Evolutionary conservation across 2,888 invertebrate species (phyloP), one percentile per base, ranked within the genome.

Genomic region (Nomada fabriciana): DNA sequence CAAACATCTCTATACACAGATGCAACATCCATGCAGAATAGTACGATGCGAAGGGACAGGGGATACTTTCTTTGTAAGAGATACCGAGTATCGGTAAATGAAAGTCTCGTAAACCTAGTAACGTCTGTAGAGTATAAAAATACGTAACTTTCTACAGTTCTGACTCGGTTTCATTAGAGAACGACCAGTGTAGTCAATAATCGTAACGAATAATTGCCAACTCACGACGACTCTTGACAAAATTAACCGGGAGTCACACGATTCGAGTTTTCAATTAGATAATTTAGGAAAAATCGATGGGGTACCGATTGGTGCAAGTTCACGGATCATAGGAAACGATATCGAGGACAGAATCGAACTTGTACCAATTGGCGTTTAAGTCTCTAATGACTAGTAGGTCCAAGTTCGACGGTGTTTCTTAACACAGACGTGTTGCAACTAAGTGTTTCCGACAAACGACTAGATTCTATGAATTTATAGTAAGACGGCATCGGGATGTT

Each of bases 1-100:
- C 43, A 67, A 80, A 79, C 71, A 59, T 36, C 61, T 47, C 20
- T 75, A 47, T 67, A 47, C 77, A 57, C 72, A 64, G 71, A 64
- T 74, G 76, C 89, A 80, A 61, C 74, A 74, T 83, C 69, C 65
- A 36, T 59, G 36, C 47, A 47, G 13, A 47, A 15, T 36, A 47
- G 47, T 47, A 47, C 47, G 47, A 47, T 15, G 13, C 47, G 47
- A 11, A 15, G 20, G 23, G 59, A 11, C 25, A 20, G 36, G 18
- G 55, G 18, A 59, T 20, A 13, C 29, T 59, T 63, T 23, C 52
- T 52, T 50, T 67, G 25, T 50, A 15, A n/a, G 10, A 9, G 65
- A 42, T 25, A 43, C 47, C 18, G 18, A 52, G 3, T 73, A 29
- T 57, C n/a, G 20, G 65, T 2, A 52, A 59, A 53, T 47, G 77